Percentiles rank a stretch among this genome's conserved stretches.
phyloP scores from a whole-genome alignment of 2,797 vertebrate genomes.

The Setipinna tenuifilis region DNA sequence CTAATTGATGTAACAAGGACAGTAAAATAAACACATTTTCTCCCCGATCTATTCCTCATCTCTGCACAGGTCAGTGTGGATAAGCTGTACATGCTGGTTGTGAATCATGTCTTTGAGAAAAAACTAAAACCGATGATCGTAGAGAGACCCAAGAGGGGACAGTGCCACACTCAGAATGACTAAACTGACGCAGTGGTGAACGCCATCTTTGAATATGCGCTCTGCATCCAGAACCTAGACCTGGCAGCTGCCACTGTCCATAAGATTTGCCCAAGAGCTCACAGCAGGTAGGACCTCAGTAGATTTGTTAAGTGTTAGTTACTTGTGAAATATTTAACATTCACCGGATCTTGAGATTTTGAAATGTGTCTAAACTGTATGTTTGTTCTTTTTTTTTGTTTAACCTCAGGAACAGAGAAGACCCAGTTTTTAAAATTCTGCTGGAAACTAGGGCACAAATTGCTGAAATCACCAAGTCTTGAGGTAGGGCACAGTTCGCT shows the following conservation, averaged over 20 bases:
- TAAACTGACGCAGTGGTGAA: slow-evolving; percentile 77
- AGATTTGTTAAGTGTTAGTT: too few species aligned
- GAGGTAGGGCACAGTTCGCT: slow-evolving; percentile 69
- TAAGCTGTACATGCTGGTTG: slow-evolving; percentile 88
- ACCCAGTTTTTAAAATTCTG: slow-evolving; percentile 87
- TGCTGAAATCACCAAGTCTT: slow-evolving; percentile 81
- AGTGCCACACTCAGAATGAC: slow-evolving; percentile 68
- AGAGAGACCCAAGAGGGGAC: slow-evolving; percentile 71
- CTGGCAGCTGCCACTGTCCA: slow-evolving; percentile 90
- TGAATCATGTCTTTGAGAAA: slow-evolving; percentile 86
- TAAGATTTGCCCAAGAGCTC: slow-evolving; percentile 91
- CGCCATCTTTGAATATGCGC: slow-evolving; percentile 85
- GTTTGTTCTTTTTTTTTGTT: background rate
- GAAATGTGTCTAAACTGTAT: background rate
- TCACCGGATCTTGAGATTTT: background rate
- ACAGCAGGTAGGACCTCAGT: slow-evolving; percentile 80
- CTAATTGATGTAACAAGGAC: too few species aligned
- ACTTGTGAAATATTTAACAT: background rate
- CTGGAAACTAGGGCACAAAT: slow-evolving; percentile 83
- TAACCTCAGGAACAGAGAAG: slow-evolving; percentile 84
- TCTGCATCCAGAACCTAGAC: slow-evolving; percentile 86
- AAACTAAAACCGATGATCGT: slow-evolving; percentile 86
- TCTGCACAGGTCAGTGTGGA: slow-evolving; percentile 83
- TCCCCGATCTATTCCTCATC: background rate
- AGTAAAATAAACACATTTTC: too few species aligned